Base-by-base conservation (phyloP, 2,113 vertebrate species). In the Poeciliopsis prolifica region DNA sequence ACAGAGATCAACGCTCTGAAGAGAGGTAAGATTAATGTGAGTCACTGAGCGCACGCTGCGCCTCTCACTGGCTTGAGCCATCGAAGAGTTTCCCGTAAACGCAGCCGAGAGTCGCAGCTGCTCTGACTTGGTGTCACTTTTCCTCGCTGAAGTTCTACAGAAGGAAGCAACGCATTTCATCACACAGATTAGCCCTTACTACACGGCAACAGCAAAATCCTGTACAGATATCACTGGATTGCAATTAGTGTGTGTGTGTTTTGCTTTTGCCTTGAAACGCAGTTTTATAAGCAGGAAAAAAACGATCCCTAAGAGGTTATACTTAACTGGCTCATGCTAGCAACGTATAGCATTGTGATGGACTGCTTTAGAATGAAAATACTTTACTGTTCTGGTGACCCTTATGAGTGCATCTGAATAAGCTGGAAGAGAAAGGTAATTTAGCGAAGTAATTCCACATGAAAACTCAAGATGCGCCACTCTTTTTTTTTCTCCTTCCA, bases 181-280 rank as follows among this genome's bases (percentile, higher is more conserved):
- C 61, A 80, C 67, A 84, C 67, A 84, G 44, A 68, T 78, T 70
- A 84, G 70, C 74, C 65, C 26, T 78, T 77, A 74, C 70, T 79
- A 70, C 40, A 2, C 48, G 48, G 69, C 37, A 71, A 65, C 33
- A 72, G 72, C 54, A 81, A 88, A 89, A 86, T 85, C 85, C 83
- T 80, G 72, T 9, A 77, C 75, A 89, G 83, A 84, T 28, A 77
- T 88, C 88, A 87, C 84, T 75, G 72, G 75, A 92, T 84, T 82
- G 11, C 35, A 37, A 37, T 76, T 77, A 73, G 29, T n/a, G 51
- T 80, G 88, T 63, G 75, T 42, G 74, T 70, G 72, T 70, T 85
- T 79, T 73, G 13, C 78, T 68, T 73, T 64, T 9, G 48, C 70
- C 67, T 78, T 71, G 82, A 71, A 87, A 91, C 62, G 63, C 26